Conservation (phyloP, 2,113 vertebrate species). For the Peucedramus taeniatus region DNA sequence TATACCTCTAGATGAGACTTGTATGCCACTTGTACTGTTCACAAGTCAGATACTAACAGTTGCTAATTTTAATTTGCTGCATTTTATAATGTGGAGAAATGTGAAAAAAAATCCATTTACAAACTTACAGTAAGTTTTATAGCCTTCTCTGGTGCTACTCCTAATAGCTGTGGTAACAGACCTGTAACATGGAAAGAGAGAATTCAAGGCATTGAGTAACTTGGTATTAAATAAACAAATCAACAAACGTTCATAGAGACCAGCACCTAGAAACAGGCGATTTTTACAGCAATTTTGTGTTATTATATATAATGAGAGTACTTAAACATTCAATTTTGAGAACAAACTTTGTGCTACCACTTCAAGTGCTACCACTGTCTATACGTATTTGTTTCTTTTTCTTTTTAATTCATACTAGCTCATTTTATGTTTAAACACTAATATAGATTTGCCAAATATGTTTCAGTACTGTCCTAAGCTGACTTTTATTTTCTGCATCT, state of each 20-base stretch:
- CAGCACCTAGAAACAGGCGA: constrained; percentile 45
- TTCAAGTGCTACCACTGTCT: not conserved
- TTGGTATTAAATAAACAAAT: constrained; percentile 61
- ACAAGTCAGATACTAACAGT: not conserved
- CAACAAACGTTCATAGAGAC: constrained; percentile 48
- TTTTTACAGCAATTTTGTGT: constrained; percentile 70
- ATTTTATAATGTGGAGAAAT: not conserved
- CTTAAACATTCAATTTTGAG: constrained; percentile 77
- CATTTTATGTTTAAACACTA: not conserved
- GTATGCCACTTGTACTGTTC: not conserved
- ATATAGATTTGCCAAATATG: not conserved
- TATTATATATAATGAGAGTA: constrained; percentile 76
- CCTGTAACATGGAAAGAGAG: constrained; percentile 78
- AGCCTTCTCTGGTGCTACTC: constrained; percentile 93
- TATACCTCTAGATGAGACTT: not conserved
- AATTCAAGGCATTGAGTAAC: constrained; percentile 51
- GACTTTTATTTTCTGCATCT: not conserved
- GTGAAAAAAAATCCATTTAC: not conserved
- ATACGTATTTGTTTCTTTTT: not conserved
- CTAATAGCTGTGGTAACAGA: constrained; percentile 91
- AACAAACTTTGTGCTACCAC: constrained; percentile 50
- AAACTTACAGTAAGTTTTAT: constrained; percentile 94
- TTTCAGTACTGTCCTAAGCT: not conserved
- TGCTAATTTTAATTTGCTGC: not conserved
- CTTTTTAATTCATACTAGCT: not conserved